Percentiles rank a stretch among this genome's conserved stretches.
Conservation (phyloP, 2,113 vertebrate genomes). For the Clarias macrocephalus region DNA sequence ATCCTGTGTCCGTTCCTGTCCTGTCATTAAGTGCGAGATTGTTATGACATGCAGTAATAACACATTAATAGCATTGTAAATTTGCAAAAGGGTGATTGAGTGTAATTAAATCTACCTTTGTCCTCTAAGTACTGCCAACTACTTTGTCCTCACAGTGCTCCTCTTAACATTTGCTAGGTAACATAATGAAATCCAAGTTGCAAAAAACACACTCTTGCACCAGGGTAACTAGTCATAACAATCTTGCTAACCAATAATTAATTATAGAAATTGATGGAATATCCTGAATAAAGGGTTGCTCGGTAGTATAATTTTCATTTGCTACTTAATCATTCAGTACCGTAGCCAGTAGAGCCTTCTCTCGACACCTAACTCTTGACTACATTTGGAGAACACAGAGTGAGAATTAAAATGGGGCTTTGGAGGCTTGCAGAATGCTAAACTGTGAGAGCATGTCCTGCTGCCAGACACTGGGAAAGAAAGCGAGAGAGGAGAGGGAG, state of each 20-base stretch:
- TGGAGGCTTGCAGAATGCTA: slow-evolving; percentile 66
- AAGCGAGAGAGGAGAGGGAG: not conserved
- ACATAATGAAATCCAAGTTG: not conserved
- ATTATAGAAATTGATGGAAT: slow-evolving; percentile 18
- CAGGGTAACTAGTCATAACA: not conserved
- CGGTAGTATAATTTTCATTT: not conserved
- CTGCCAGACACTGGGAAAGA: slow-evolving; percentile 23
- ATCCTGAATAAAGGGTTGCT: slow-evolving; percentile 12
- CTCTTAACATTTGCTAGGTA: not conserved
- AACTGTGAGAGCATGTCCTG: slow-evolving; percentile 57
- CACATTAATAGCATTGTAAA: not conserved
- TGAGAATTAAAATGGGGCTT: slow-evolving; percentile 44
- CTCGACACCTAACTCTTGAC: slow-evolving; percentile 18
- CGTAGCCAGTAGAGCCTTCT: slow-evolving; percentile 33
- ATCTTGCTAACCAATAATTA: not conserved
- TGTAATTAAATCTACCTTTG: slow-evolving; percentile 16
- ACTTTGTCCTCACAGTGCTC: not conserved
- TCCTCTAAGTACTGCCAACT: slow-evolving; percentile 19
- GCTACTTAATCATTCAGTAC: slow-evolving; percentile 44
- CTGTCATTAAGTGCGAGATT: not conserved
- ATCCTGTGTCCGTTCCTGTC: not conserved
- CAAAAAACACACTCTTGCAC: not conserved
- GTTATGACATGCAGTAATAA: not conserved
- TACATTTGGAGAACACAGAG: slow-evolving; percentile 14
- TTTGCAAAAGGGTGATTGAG: not conserved